Evolutionary conservation across 1,140 invertebrate species (phyloP).

Genomic region (Plectrocnemia conspersa): DNA sequence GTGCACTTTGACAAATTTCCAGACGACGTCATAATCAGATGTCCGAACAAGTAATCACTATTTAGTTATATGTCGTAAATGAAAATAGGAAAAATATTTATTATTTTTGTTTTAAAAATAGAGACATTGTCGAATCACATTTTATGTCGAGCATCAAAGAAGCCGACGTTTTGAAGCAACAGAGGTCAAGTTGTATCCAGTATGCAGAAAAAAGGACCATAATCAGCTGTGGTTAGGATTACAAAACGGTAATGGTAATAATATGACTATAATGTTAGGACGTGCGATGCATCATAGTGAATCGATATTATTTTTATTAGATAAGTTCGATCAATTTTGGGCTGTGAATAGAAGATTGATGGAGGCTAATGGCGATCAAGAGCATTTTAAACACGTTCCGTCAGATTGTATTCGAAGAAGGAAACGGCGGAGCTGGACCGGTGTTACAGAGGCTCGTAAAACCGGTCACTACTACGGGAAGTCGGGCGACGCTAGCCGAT

Average conservation of each 20-base stretch:
- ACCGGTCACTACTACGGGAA: constrained; percentile 68
- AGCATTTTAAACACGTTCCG: constrained; percentile 91
- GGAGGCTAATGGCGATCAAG: constrained; percentile 71
- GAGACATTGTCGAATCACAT: constrained; percentile 86
- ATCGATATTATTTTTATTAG: constrained; percentile 62
- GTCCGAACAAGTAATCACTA: constrained; percentile 66
- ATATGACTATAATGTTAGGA: constrained; percentile 77
- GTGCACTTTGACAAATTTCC: constrained; percentile 95
- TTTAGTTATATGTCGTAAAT: no score
- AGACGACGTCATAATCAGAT: constrained; percentile 71
- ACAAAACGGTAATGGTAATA: constrained; percentile 67
- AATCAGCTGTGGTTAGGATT: constrained; percentile 93
- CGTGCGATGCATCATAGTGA: constrained; percentile 98
- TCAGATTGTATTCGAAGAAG: constrained; percentile 80
- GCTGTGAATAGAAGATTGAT: constrained; percentile 91
- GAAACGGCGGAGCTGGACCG: constrained; percentile 51
- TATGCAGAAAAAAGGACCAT: constrained; percentile 98
- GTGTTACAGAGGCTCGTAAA: constrained; percentile 73
- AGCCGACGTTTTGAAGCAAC: constrained; percentile 95
- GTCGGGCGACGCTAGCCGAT: constrained; percentile 66
- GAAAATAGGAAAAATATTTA: background rate
- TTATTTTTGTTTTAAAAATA: constrained; percentile 40
- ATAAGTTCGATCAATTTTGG: constrained; percentile 99
- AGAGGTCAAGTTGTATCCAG: constrained; percentile 82
- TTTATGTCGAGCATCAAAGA: constrained; percentile 96